These are phyloP conservation scores for Chanos chanos DNA, from an alignment of 2,797 vertebrate species.

Conservation along the genomic window DNA sequence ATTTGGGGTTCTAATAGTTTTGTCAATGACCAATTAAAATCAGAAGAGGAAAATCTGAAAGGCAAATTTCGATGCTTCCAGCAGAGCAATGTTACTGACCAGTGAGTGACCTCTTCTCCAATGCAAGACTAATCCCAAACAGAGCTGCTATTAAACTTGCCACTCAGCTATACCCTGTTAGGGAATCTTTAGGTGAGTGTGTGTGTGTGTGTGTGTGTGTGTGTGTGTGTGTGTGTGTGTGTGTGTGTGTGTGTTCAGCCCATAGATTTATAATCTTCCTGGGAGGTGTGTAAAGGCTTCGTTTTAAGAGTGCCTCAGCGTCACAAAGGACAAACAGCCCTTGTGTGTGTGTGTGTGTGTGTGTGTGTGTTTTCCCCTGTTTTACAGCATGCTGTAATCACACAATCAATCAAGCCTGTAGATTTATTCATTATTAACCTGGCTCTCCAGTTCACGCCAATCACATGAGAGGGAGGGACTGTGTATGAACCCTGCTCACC, in stretches of 20 bases:
- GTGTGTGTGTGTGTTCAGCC: constrained; percentile 9
- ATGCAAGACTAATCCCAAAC: constrained; percentile 4
- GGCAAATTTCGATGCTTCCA: constrained; percentile 23
- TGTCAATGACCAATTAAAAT: constrained; percentile 41
- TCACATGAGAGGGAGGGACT: constrained; percentile 50
- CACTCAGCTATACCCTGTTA: background rate
- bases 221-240: constrained; percentile 5
- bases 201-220: background rate
- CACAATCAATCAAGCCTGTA: constrained; percentile 52
- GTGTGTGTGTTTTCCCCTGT: constrained; percentile 11
- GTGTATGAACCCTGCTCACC: constrained; percentile 49
- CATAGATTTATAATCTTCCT: background rate
- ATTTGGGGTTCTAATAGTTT: constrained; percentile 31
- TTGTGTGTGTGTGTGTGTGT: constrained; percentile 17
- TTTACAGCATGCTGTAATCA: constrained; percentile 59
- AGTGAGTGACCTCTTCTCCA: constrained; percentile 13
- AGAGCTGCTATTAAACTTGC: constrained; percentile 5
- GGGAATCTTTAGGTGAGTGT: background rate
- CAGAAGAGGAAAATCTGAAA: constrained; percentile 29
- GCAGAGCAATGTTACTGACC: background rate
- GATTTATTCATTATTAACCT: constrained; percentile 62
- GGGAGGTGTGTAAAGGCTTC: constrained; percentile 1
- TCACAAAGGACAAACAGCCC: constrained; percentile 38
- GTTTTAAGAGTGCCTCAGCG: background rate
- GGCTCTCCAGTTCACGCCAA: constrained; percentile 48